phyloP scores from a whole-genome alignment of 2,888 invertebrate species.

The Ommatoiulus sabulosus region DNA sequence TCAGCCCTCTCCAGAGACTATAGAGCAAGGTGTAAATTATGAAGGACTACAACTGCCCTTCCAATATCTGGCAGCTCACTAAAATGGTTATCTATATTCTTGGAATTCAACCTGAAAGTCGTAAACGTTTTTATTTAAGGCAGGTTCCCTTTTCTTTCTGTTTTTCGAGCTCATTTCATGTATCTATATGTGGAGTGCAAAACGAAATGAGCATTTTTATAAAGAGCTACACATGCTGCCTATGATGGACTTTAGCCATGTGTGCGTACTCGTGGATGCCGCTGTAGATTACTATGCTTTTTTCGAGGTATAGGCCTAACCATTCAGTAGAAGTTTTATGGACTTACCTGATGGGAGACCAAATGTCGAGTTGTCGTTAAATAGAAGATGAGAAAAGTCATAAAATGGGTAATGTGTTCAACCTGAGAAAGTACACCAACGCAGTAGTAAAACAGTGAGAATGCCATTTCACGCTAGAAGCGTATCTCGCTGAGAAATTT shows the following conservation, averaged over 20 bases:
- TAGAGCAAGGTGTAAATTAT: constrained; percentile 8
- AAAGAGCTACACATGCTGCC: constrained; percentile 3
- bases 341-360: constrained; percentile 40
- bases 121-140: constrained; percentile 28
- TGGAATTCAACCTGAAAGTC: neutral
- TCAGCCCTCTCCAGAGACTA: neutral
- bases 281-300: constrained; percentile 24
- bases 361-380: constrained; percentile 43
- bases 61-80: neutral
- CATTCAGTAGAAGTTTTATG: constrained; percentile 36
- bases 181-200: constrained; percentile 13
- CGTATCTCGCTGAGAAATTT: constrained; percentile 30
- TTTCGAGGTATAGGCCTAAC: constrained; percentile 7
- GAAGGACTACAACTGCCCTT: neutral
- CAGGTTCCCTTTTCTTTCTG: neutral
- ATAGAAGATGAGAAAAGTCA: constrained; percentile 36
- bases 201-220: constrained; percentile 43
- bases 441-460: constrained; percentile 22
- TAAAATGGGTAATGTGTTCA: constrained; percentile 43
- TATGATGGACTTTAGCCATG: constrained; percentile 31
- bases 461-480: constrained; percentile 5
- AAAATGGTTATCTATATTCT: constrained; percentile 42
- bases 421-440: constrained; percentile 23
- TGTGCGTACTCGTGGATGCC: neutral
- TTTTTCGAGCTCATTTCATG: constrained; percentile 12